Evolutionary conservation across 1,140 invertebrate species (phyloP).

Genomic region (Pogonus chalceus): DNA sequence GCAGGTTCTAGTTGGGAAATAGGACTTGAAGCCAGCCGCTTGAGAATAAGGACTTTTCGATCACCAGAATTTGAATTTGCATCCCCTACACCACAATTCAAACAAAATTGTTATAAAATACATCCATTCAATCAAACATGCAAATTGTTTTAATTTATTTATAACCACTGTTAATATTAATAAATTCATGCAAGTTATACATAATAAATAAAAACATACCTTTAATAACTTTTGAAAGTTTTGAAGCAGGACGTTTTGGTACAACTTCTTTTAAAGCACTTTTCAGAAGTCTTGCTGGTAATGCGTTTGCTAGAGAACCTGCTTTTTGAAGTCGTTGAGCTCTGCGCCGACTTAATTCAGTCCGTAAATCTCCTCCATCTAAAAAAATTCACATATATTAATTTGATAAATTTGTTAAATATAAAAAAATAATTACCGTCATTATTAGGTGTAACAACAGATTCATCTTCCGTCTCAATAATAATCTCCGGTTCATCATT

Average conservation of each 20-base stretch:
- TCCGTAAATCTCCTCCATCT: slow-evolving; percentile 26
- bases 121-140: too few species aligned
- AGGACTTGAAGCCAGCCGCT: background rate
- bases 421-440: background rate
- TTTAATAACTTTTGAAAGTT: background rate
- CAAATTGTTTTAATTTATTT: background rate
- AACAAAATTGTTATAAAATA: background rate
- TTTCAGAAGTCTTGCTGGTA: slow-evolving; percentile 29
- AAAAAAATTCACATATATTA: background rate
- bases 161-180: background rate
- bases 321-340: slow-evolving; percentile 27
- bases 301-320: slow-evolving; percentile 15
- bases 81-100: background rate
- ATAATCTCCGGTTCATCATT: background rate
- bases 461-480: background rate
- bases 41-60: background rate
- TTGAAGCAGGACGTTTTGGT: background rate
- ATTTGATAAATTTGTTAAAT: background rate
- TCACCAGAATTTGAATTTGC: background rate
- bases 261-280: slow-evolving; percentile 30
- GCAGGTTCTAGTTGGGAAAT: background rate
- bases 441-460: background rate
- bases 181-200: background rate
- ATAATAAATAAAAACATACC: background rate
- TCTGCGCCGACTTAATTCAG: slow-evolving; percentile 31